These are phyloP conservation scores for Urophycis tenuis DNA, from an alignment of 2,797 vertebrate species.

Conservation along the genomic window DNA sequence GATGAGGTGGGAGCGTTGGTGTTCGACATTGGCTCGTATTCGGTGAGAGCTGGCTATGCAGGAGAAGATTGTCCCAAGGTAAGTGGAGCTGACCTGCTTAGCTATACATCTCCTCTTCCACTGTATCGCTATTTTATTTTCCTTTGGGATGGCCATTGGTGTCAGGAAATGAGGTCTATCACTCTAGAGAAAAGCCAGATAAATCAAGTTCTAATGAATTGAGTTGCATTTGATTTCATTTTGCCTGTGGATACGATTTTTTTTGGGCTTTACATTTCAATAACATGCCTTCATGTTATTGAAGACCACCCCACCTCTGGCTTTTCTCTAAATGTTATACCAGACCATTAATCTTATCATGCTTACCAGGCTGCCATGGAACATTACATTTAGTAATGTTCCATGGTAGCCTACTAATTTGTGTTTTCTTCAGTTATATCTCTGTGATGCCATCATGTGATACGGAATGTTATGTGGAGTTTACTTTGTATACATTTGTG, in stretches of 20 bases:
- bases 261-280: slow-evolving; percentile 8
- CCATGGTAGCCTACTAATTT: no score
- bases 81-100: slow-evolving; percentile 60
- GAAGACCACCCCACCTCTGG: not conserved
- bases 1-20: slow-evolving; percentile 98
- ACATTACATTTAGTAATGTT: no score
- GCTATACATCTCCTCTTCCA: slow-evolving; percentile 45
- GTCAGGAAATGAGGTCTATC: slow-evolving; percentile 53
- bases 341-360: no score
- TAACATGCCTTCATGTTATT: not conserved
- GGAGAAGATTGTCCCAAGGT: slow-evolving; percentile 99
- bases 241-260: slow-evolving; percentile 8
- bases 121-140: slow-evolving; percentile 33
- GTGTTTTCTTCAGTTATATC: not conserved
- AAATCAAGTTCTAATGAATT: slow-evolving; percentile 47
- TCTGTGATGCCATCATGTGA: not conserved
- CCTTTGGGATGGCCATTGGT: slow-evolving; percentile 32
- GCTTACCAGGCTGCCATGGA: no score
- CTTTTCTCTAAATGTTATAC: not conserved
- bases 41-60: slow-evolving; percentile 95
- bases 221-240: slow-evolving; percentile 24
- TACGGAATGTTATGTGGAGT: not conserved
- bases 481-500: not conserved
- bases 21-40: slow-evolving; percentile 97
- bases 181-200: slow-evolving; percentile 45